These are phyloP conservation scores for Scatophagus argus DNA, from an alignment of 2,113 vertebrate species.

Conservation along the genomic window DNA sequence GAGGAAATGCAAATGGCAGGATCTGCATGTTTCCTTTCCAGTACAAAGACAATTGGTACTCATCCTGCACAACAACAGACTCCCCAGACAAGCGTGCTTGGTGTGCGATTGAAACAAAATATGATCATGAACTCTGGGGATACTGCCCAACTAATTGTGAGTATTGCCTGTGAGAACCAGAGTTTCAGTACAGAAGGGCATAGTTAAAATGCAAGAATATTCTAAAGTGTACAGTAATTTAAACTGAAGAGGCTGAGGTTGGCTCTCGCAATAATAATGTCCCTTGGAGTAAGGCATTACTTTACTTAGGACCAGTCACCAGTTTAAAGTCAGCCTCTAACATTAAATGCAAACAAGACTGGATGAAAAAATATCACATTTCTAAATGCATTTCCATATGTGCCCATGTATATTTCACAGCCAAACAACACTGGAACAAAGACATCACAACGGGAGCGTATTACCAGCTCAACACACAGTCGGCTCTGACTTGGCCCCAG, in stretches of 20 bases:
- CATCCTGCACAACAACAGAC: slow-evolving; percentile 84
- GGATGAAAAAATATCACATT: not conserved
- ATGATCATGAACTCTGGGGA: slow-evolving; percentile 82
- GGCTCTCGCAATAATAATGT: not conserved
- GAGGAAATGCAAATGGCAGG: slow-evolving; percentile 87
- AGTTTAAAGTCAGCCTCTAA: not conserved
- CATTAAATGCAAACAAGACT: not conserved
- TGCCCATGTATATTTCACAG: not conserved
- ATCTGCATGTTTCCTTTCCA: slow-evolving; percentile 91
- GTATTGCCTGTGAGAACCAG: slow-evolving; percentile 37
- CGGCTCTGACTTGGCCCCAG: slow-evolving; percentile 90
- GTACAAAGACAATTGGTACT: slow-evolving; percentile 85
- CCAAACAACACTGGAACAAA: slow-evolving; percentile 83
- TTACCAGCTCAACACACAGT: slow-evolving; percentile 88
- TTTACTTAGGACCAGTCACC: no score
- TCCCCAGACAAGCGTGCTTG: slow-evolving; percentile 75
- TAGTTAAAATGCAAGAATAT: not conserved
- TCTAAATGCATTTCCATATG: not conserved
- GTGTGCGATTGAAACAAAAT: slow-evolving; percentile 87
- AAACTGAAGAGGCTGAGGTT: not conserved
- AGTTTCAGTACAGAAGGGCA: not conserved
- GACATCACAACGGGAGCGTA: slow-evolving; percentile 82
- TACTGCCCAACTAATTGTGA: slow-evolving; percentile 88
- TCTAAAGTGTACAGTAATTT: not conserved
- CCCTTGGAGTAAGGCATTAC: not conserved